Base-by-base conservation (phyloP, 2,888 invertebrate species). In the Mechanitis messenoides region DNA sequence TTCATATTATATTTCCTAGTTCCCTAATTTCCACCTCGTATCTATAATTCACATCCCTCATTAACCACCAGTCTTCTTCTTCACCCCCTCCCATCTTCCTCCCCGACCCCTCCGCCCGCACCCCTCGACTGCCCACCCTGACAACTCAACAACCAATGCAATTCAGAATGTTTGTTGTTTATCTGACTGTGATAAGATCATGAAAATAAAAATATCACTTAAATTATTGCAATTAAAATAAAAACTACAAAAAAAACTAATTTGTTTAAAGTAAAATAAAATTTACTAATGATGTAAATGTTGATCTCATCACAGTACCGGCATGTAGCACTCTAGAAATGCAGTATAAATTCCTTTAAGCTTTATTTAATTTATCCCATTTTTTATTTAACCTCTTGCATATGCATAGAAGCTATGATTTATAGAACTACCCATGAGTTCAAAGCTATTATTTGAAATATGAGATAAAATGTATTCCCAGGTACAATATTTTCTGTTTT, bases 101-200 rank as follows among this genome's bases (percentile, higher is more conserved):
- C 67, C 76, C 74, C 69, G 73, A 66, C 73, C 71, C 71, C 68
- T 65, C 75, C 65, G 71, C 71, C 76, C 74, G 72, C 80, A 70
- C 75, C 70, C 76, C 75, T 73, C 69, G 62, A 74, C 72, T 75
- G 65, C 79, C 74, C 80, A 79, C 80, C 77, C 81, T 72, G 81
- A 84, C 81, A 87, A 85, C 86, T 87, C 80, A 87, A 85, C 74
- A 86, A 83, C 87, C 84, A 85, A 87, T 71, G 73, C 80, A 80
- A 78, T 78, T 74, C 71, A 69, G 66, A 76, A 82, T 74, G 77
- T 80, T 73, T 76, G 74, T 73, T 70, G 42, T 55, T 50, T 62
- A 58, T 64, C 55, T 63, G 61, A 58, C 58, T 58, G 62, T 59
- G 53, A 64, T 60, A 58, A 59, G 58, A 68, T 61, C 66, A 68